A percentile compares a stretch with the other conserved stretches of the same genome.
These are phyloP conservation scores for Gila robusta DNA, from an alignment of 2,797 vertebrate species.

Conservation along the genomic window DNA sequence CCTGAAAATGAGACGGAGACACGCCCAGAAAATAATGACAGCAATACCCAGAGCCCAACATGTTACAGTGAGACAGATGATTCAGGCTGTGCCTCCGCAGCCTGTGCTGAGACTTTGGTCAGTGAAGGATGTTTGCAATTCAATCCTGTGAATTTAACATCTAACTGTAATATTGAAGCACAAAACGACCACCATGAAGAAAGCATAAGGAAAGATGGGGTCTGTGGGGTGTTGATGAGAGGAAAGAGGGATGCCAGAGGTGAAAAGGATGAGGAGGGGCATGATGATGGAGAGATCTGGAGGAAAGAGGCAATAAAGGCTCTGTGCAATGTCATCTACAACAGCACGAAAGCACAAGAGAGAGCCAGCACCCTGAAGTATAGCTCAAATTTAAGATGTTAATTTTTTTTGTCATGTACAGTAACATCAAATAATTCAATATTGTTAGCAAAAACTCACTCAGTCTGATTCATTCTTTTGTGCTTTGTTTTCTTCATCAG, in stretches of 20 bases:
- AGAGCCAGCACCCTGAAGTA: conserved; percentile 79
- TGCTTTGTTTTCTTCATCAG: conserved; percentile 58
- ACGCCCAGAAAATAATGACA: neutral
- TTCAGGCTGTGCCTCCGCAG: neutral
- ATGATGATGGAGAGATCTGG: conserved; percentile 64
- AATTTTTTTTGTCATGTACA: neutral
- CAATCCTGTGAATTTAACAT: conserved; percentile 7
- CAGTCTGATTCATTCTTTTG: neutral
- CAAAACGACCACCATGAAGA: conserved; percentile 53
- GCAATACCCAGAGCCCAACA: neutral
- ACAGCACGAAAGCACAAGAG: conserved; percentile 83
- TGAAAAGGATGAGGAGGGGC: conserved; percentile 65
- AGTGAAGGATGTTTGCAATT: conserved; percentile 14
- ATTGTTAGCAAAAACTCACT: neutral
- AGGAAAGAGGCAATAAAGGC: conserved; percentile 83
- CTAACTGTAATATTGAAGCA: neutral
- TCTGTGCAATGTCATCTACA: conserved; percentile 83
- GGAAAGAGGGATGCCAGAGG: conserved; percentile 59
- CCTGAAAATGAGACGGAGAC: neutral
- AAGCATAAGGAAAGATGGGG: conserved; percentile 1
- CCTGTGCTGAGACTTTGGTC: neutral
- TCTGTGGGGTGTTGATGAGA: conserved; percentile 41
- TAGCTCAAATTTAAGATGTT: neutral
- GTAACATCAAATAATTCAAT: neutral
- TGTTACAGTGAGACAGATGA: neutral